Base-by-base conservation (phyloP, 1,140 invertebrate genomes). In the Hyphantria cunea region DNA sequence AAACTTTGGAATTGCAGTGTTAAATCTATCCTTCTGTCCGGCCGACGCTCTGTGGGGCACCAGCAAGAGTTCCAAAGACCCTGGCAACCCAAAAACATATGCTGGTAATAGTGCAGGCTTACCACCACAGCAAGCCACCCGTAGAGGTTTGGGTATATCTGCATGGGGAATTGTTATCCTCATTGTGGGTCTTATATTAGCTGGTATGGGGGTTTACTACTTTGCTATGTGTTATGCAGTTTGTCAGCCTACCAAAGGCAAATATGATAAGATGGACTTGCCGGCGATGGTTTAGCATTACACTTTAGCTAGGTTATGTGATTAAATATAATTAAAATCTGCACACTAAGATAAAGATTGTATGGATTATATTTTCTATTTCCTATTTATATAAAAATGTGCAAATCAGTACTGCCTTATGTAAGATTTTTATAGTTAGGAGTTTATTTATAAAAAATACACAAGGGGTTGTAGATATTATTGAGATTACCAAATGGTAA, bases 161-260 rank as follows among this genome's bases (percentile, higher is more conserved):
- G 93, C 93, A 1, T 94, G 93, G 90, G 93, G 93, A 32, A 90
- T 94, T 17, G 89, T 94, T 14, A 80, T 88, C 15, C 73, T 94
- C 13, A 87, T 93, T 65, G 80, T 94, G 6, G 84, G 84, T 15
- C 69, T 92, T 7, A 91, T 93, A 48, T 66, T 93, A n/a, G 68
- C 89, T 10, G 90, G 89, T n/a, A 84, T 92, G 47, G 87, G 90
- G 6, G 89, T 92, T 48, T 94, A 94, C 73, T 94, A 94, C 68
- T 92, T 92, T 62, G 91, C 93, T 25, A 91, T 94, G 62, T 94
- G 93, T 70, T 94, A 94, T 80, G 93, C 93, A 8, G 85, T 93
- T 52, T 63, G 93, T 10, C 93, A 92, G 68, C 91, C 92, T 60
- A 93, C 92, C 56, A 87, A 92, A 58, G 85, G 91, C 51, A 94